phyloP scores from a whole-genome alignment of 2,888 invertebrate genomes.

The Ischnura elegans region DNA sequence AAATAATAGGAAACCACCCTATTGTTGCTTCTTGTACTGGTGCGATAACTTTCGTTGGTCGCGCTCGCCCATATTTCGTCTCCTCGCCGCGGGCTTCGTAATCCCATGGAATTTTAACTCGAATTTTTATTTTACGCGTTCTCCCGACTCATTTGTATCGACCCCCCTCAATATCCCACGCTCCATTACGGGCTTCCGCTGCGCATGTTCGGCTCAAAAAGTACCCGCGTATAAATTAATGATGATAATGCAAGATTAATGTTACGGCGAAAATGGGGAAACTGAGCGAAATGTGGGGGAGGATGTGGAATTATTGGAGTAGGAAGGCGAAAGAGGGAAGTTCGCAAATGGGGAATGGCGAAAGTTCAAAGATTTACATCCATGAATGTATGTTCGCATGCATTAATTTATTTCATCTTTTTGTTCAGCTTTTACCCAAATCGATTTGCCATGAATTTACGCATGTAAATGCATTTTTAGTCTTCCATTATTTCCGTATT shows the following conservation, averaged over 20 bases:
- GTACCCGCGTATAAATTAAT: not conserved
- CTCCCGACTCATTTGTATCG: not conserved
- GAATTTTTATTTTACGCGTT: not conserved
- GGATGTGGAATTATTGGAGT: not conserved
- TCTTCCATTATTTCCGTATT: too few relatives aligned
- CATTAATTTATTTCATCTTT: too few relatives aligned
- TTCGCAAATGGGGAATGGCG: not conserved
- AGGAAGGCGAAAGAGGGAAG: not conserved
- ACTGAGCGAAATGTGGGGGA: not conserved
- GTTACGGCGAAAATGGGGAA: not conserved
- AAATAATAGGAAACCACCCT: too few relatives aligned
- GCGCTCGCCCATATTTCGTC: too few relatives aligned
- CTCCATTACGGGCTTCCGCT: not conserved
- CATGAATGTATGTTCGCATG: too few relatives aligned
- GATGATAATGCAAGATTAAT: constrained; percentile 20
- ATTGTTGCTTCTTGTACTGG: too few relatives aligned
- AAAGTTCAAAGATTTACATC: too few relatives aligned
- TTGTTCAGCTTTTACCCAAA: not conserved
- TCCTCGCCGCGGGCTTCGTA: not conserved
- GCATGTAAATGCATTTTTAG: too few relatives aligned
- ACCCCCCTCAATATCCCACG: not conserved
- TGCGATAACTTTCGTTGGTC: too few relatives aligned
- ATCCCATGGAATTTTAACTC: not conserved
- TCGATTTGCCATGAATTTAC: too few relatives aligned
- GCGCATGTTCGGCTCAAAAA: not conserved